Conservation (phyloP, 1,140 invertebrate genomes). For the Drosophila rufa region DNA sequence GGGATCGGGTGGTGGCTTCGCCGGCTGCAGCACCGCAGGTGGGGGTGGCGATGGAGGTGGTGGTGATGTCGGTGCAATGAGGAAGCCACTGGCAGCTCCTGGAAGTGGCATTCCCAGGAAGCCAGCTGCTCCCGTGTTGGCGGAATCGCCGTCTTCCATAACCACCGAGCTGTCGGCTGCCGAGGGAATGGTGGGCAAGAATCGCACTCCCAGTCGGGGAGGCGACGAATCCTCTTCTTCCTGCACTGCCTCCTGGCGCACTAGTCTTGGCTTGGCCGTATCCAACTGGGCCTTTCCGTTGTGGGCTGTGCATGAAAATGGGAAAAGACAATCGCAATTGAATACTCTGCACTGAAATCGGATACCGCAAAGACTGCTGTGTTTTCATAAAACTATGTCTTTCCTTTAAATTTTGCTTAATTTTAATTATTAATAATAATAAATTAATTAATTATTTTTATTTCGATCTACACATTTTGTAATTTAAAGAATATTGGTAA, state of each 20-base stretch:
- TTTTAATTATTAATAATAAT: too few relatives aligned
- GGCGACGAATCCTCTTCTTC: slow-evolving; percentile 90
- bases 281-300: slow-evolving; percentile 71
- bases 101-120: slow-evolving; percentile 73
- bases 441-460: too few relatives aligned
- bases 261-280: slow-evolving; percentile 87
- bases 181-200: slow-evolving; percentile 92
- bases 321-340: neutral
- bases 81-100: slow-evolving; percentile 69
- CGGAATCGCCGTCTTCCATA: slow-evolving; percentile 88
- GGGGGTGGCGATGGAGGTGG: neutral
- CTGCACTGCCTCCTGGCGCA: slow-evolving; percentile 90
- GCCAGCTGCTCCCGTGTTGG: slow-evolving; percentile 36
- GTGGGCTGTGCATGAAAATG: slow-evolving; percentile 50
- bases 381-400: too few relatives aligned
- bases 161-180: slow-evolving; percentile 92
- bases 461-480: too few relatives aligned
- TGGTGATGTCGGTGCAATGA: slow-evolving; percentile 35
- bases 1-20: slow-evolving; percentile 71
- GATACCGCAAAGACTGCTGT: too few relatives aligned
- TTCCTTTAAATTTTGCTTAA: too few relatives aligned
- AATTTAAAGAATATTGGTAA: too few relatives aligned
- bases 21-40: slow-evolving; percentile 52
- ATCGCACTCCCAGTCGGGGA: slow-evolving; percentile 88
- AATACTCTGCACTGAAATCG: too few relatives aligned